phyloP scores from a whole-genome alignment of 2,888 invertebrate species.

The Caenorhabditis zanzibari region DNA sequence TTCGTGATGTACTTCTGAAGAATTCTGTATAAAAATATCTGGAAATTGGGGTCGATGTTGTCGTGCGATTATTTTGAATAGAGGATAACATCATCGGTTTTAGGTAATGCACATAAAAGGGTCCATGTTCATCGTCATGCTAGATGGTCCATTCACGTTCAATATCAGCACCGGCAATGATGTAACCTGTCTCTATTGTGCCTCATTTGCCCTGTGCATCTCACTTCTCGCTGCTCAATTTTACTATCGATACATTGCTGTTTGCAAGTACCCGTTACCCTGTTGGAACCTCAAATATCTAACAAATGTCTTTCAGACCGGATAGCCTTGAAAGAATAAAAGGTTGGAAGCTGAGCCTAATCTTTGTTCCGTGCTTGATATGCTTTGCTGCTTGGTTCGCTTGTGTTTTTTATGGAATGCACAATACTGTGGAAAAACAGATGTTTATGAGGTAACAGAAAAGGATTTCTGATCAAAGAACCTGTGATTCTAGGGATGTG shows the following conservation, averaged over 20 bases:
- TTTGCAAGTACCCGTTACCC: slow-evolving; percentile 46
- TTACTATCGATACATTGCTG: slow-evolving; percentile 33
- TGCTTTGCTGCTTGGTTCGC: slow-evolving; percentile 43
- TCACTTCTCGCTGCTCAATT: slow-evolving; percentile 53
- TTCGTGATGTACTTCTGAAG: no score
- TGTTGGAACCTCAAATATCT: background rate
- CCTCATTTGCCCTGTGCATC: slow-evolving; percentile 47
- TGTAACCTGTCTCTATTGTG: slow-evolving; percentile 45
- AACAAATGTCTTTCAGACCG: slow-evolving; percentile 25
- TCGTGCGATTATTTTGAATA: no score
- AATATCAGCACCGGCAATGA: slow-evolving; percentile 16
- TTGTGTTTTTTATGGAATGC: slow-evolving; percentile 43
- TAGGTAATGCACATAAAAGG: slow-evolving; percentile 49
- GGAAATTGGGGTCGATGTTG: no score
- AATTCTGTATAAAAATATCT: no score
- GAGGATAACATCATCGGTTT: no score
- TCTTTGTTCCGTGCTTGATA: slow-evolving; percentile 45
- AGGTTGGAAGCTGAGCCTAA: slow-evolving; percentile 4
- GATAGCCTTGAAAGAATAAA: slow-evolving; percentile 9
- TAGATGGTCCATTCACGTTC: slow-evolving; percentile 33
- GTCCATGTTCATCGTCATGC: slow-evolving; percentile 33
- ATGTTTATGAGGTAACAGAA: slow-evolving; percentile 31
- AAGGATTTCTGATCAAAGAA: background rate
- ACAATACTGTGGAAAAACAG: slow-evolving; percentile 42
- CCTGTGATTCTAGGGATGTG: slow-evolving; percentile 17